A percentile compares a stretch with the other conserved stretches of the same genome.
Evolutionary conservation across 2,888 invertebrate species (phyloP).

Genomic region (Schizotus pectinicornis): DNA sequence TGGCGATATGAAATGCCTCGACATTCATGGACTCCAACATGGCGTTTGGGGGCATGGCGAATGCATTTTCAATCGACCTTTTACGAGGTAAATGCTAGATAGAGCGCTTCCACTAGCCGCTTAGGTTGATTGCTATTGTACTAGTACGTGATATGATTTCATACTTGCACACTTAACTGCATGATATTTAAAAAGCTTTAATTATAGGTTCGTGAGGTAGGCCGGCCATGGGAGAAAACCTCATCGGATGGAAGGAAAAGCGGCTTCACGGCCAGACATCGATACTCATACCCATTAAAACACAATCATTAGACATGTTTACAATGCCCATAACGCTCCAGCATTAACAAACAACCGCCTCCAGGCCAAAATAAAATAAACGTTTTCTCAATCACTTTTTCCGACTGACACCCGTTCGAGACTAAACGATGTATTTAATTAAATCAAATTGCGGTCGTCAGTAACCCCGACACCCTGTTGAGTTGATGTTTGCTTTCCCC

Average conservation of each 20-base stretch:
- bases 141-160: constrained; percentile 42
- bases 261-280: constrained; percentile 19
- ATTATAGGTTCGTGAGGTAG: constrained; percentile 38
- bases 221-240: constrained; percentile 35
- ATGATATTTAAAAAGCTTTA: constrained; percentile 40
- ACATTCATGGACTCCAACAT: constrained; percentile 19
- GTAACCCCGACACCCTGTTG: constrained; percentile 23
- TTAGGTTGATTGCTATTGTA: constrained; percentile 42
- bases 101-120: constrained; percentile 18
- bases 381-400: no score
- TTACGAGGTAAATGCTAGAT: constrained; percentile 25
- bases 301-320: constrained; percentile 25
- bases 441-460: constrained; percentile 25
- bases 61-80: constrained; percentile 25
- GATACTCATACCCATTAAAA: constrained; percentile 28
- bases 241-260: constrained; percentile 12
- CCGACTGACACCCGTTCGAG: not conserved
- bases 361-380: not conserved
- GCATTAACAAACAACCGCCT: not conserved
- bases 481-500: constrained; percentile 10
- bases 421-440: constrained; percentile 16
- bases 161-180: constrained; percentile 37
- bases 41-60: constrained; percentile 19
- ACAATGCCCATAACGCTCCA: constrained; percentile 3
- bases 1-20: constrained; percentile 22